phyloP scores from a whole-genome alignment of 1,140 invertebrate genomes.

The Parasteatoda tepidariorum region DNA sequence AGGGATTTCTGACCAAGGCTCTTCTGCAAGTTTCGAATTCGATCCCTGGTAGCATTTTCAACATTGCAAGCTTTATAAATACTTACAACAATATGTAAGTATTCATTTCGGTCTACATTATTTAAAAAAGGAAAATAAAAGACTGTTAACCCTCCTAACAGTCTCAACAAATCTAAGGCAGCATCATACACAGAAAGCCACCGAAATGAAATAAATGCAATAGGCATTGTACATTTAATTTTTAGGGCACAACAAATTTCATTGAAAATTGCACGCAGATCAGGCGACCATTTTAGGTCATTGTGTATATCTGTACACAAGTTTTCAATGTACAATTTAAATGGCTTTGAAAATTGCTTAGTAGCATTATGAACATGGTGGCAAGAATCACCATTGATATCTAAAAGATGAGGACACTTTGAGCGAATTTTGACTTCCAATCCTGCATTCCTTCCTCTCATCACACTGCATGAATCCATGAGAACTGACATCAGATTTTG shows the following conservation, averaged over 20 bases:
- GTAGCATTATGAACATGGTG: too few species aligned
- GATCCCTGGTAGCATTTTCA: too few species aligned
- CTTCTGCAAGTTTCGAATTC: too few species aligned
- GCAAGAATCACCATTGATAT: conserved; percentile 65
- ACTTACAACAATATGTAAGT: too few species aligned
- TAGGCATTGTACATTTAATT: conserved; percentile 62
- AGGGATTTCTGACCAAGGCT: too few species aligned
- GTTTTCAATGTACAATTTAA: conserved; percentile 60
- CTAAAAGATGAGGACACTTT: conserved; percentile 63
- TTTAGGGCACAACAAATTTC: conserved; percentile 62
- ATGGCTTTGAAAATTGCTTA: conserved; percentile 64
- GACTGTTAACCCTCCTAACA: conserved; percentile 62
- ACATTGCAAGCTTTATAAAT: too few species aligned
- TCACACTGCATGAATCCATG: too few species aligned
- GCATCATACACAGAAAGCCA: conserved; percentile 64
- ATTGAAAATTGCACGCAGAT: conserved; percentile 51
- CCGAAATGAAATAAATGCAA: conserved; percentile 56
- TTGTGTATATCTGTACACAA: conserved; percentile 62
- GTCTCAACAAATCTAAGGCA: conserved; percentile 12
- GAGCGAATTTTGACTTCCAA: conserved; percentile 62
- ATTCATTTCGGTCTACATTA: background rate
- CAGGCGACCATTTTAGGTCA: conserved; percentile 64
- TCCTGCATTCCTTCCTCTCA: too few species aligned
- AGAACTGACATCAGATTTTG: too few species aligned
- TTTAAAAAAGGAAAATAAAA: conserved; percentile 61